phyloP scores from a whole-genome alignment of 2,113 vertebrate genomes.

The Cyprinodon variegatus region DNA sequence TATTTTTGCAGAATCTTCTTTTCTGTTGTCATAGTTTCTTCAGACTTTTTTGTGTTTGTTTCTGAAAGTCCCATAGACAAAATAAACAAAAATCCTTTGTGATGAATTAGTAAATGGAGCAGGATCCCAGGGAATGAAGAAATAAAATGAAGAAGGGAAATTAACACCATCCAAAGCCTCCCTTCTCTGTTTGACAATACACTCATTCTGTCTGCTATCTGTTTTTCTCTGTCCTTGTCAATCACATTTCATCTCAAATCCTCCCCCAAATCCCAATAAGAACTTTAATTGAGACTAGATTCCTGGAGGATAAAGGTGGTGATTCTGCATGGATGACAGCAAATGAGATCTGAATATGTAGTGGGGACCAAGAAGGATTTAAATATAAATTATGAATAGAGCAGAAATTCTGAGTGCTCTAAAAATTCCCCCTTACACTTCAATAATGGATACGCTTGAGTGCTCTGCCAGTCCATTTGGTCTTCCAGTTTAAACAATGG shows the following conservation, averaged over 20 bases:
- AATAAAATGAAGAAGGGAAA: conserved; percentile 3
- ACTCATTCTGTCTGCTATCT: conserved; percentile 10
- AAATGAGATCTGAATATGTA: conserved; percentile 84
- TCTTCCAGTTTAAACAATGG: conserved; percentile 71
- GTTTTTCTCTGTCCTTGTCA: conserved; percentile 61
- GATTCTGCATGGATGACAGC: conserved; percentile 61
- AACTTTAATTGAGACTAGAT: conserved; percentile 76
- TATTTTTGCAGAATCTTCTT: conserved; percentile 61
- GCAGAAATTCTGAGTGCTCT: conserved; percentile 82
- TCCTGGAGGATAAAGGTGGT: conserved; percentile 74
- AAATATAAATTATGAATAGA: conserved; percentile 92
- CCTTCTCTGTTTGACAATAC: conserved; percentile 2
- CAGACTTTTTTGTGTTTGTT: conserved; percentile 13
- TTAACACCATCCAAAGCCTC: conserved; percentile 9
- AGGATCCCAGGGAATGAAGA: neutral
- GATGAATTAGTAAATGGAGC: neutral
- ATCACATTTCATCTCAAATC: conserved; percentile 73
- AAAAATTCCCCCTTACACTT: conserved; percentile 87
- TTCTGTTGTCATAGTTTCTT: conserved; percentile 33
- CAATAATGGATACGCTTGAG: conserved; percentile 93
- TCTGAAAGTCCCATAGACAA: conserved; percentile 15
- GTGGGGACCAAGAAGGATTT: conserved; percentile 76
- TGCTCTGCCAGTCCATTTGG: conserved; percentile 82
- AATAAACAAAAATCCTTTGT: neutral
- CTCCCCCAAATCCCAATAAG: conserved; percentile 70